These are phyloP conservation scores for Orcinus orca DNA, from an alignment of 2,113 vertebrate genomes.

Conservation along the genomic window DNA sequence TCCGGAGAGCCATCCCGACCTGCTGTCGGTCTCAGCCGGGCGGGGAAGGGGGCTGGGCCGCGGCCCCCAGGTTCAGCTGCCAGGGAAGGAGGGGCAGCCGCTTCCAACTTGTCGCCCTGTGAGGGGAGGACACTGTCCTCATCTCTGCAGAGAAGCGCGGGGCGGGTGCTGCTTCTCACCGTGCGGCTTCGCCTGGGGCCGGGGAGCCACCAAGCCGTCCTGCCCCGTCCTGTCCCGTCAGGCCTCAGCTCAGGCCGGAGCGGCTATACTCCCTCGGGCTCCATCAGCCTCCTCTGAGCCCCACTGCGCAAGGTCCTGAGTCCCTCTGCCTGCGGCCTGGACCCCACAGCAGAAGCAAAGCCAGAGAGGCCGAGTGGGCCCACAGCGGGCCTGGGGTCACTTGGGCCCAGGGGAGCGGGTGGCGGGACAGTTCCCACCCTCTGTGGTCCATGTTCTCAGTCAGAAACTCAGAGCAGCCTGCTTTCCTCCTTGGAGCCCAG, in stretches of 20 bases:
- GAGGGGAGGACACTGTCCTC: rapidly evolving
- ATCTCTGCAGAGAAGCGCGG: rapidly evolving
- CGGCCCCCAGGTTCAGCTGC: not conserved
- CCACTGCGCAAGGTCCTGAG: not conserved
- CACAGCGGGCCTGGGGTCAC: too few species aligned
- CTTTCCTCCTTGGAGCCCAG: not conserved
- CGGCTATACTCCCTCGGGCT: not conserved
- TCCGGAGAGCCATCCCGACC: not conserved
- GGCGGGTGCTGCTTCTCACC: not conserved
- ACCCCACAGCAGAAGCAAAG: not conserved
- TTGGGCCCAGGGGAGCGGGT: rapidly evolving
- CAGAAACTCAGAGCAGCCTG: not conserved
- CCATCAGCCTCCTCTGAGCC: not conserved
- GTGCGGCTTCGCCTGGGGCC: rapidly evolving
- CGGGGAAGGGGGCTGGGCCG: rapidly evolving
- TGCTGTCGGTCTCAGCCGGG: not conserved
- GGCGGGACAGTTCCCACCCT: rapidly evolving
- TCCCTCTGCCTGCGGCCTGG: not conserved
- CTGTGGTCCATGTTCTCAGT: not conserved
- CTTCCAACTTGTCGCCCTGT: rapidly evolving
- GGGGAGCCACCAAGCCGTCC: rapidly evolving
- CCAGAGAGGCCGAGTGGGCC: not conserved
- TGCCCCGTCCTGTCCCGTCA: not conserved
- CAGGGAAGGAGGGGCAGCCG: not conserved
- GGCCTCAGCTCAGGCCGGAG: not conserved